Percentiles rank a stretch among this genome's conserved stretches.
Conservation (phyloP, 2,113 vertebrate genomes). For the Gymnocephalus cernua region DNA sequence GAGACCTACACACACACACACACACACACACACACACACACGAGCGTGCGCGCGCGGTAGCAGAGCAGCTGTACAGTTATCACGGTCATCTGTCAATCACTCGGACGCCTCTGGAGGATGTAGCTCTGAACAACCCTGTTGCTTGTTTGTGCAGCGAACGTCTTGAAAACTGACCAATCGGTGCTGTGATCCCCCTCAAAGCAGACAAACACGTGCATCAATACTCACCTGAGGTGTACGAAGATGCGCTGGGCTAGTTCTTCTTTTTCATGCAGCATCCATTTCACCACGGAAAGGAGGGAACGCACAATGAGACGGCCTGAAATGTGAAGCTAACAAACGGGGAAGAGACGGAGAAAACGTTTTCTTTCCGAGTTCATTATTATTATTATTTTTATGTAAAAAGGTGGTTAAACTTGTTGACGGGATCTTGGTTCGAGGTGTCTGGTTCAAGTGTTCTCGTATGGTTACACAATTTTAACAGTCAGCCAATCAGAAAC, state of each 20-base stretch:
- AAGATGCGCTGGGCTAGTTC: slow-evolving; percentile 18
- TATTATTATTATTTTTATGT: background rate
- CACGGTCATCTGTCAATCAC: slow-evolving; percentile 24
- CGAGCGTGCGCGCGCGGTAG: slow-evolving; percentile 39
- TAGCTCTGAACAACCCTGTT: slow-evolving; percentile 23
- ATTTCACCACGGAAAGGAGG: no score
- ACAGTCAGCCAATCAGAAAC: background rate
- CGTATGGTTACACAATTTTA: background rate
- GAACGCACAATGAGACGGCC: no score
- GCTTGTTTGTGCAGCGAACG: slow-evolving; percentile 32
- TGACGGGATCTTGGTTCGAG: background rate
- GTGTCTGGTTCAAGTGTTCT: background rate
- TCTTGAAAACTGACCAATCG: background rate
- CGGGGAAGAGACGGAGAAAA: no score
- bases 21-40: slow-evolving; percentile 31
- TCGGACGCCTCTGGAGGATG: slow-evolving; percentile 35
- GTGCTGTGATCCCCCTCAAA: slow-evolving; percentile 25
- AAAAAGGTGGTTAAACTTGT: background rate
- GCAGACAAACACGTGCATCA: background rate
- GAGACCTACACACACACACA: slow-evolving; percentile 27
- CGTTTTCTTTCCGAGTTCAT: background rate
- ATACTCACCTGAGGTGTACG: slow-evolving; percentile 1
- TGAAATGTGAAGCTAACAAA: background rate
- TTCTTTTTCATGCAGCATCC: no score
- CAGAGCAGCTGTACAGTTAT: slow-evolving; percentile 62